A percentile compares a stretch with the other conserved stretches of the same genome.
Evolutionary conservation across 2,113 vertebrate genomes (phyloP).

Genomic region (Cyprinus carpio): DNA sequence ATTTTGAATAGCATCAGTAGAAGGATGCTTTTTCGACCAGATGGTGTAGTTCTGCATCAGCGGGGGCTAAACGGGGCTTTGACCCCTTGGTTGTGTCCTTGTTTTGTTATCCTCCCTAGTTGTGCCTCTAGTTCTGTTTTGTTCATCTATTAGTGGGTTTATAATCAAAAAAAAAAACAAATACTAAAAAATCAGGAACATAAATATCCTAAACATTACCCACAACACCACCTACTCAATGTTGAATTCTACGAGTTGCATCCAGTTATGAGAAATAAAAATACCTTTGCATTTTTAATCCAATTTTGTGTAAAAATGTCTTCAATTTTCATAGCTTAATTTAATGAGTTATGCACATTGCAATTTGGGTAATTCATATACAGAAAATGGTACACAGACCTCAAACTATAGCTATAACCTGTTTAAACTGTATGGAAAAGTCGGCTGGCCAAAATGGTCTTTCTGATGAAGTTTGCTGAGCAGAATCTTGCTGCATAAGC

Average conservation of each 20-base stretch:
- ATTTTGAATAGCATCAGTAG: neutral
- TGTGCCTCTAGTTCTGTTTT: neutral
- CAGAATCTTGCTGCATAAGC: conserved; percentile 18
- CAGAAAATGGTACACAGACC: neutral
- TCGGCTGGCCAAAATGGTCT: neutral
- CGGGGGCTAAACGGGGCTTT: neutral
- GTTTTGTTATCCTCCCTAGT: neutral
- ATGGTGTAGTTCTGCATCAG: neutral
- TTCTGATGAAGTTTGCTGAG: neutral
- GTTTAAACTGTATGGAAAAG: neutral
- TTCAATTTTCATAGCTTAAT: too few species aligned
- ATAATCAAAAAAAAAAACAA: neutral
- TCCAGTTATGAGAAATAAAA: too few species aligned
- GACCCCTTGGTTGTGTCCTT: neutral
- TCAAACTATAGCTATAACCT: too few species aligned
- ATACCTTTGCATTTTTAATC: too few species aligned
- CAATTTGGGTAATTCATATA: neutral
- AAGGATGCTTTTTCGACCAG: neutral
- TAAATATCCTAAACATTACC: too few species aligned
- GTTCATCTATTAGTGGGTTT: neutral
- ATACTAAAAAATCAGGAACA: too few species aligned
- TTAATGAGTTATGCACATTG: neutral
- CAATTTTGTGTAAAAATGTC: too few species aligned
- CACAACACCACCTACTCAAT: too few species aligned
- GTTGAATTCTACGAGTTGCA: too few species aligned